These are phyloP conservation scores for Saturnia japonica DNA, from an alignment of 2,888 invertebrate species.

Conservation along the genomic window DNA sequence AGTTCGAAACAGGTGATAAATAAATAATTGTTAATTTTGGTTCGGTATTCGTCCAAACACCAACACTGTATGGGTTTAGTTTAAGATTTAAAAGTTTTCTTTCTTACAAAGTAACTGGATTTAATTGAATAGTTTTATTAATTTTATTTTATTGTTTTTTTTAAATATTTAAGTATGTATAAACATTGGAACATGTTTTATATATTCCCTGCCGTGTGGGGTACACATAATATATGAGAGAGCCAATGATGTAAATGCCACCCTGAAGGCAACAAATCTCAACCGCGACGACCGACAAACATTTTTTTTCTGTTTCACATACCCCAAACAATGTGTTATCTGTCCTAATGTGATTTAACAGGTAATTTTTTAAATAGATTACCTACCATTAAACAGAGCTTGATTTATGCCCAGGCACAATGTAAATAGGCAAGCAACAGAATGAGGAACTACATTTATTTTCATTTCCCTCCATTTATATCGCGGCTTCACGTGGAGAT, in stretches of 20 bases:
- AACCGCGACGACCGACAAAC: constrained; percentile 66
- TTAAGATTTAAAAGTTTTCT: constrained; percentile 51
- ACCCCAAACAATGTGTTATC: constrained; percentile 76
- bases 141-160: constrained; percentile 18
- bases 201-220: constrained; percentile 41
- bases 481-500: constrained; percentile 80
- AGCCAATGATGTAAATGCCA: constrained; percentile 68
- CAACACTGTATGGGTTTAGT: constrained; percentile 58
- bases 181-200: constrained; percentile 11
- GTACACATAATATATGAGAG: constrained; percentile 60
- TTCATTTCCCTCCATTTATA: constrained; percentile 81
- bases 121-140: constrained; percentile 29
- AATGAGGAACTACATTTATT: constrained; percentile 82
- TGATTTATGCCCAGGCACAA: constrained; percentile 72
- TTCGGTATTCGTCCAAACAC: constrained; percentile 66
- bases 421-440: constrained; percentile 78
- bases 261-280: constrained; percentile 76
- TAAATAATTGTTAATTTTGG: constrained; percentile 75
- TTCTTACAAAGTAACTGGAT: constrained; percentile 31
- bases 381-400: constrained; percentile 72
- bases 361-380: constrained; percentile 79
- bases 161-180: not conserved
- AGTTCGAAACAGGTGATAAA: constrained; percentile 64
- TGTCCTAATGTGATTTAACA: constrained; percentile 81
- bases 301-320: constrained; percentile 71